phyloP scores from a whole-genome alignment of 2,888 invertebrate species.

The Acanthosepion pharaonis region DNA sequence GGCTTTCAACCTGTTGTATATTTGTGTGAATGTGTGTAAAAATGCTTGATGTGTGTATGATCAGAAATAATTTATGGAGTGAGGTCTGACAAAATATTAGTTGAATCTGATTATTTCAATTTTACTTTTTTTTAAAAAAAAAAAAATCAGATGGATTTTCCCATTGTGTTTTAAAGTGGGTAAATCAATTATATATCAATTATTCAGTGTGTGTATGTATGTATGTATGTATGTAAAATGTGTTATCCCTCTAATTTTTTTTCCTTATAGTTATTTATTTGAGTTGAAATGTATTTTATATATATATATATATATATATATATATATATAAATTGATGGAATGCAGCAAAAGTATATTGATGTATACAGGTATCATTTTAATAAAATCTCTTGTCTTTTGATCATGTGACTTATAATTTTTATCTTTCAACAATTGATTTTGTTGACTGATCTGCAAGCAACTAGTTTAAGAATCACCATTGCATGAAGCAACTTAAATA shows the following conservation, averaged over 20 bases:
- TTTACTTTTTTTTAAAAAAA: not conserved
- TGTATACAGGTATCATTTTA: too few species aligned
- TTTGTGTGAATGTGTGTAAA: too few species aligned
- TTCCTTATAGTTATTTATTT: not conserved
- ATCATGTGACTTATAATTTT: not conserved
- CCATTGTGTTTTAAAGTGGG: not conserved
- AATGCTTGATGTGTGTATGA: not conserved
- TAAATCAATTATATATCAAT: not conserved
- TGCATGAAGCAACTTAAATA: not conserved
- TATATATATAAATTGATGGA: not conserved
- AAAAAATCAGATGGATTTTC: not conserved
- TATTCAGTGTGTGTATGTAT: not conserved
- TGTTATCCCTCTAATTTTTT: not conserved
- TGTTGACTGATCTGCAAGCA: not conserved
- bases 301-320: not conserved
- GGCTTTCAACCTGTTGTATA: too few species aligned
- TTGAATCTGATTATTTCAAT: not conserved
- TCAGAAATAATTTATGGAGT: not conserved
- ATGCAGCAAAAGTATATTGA: too few species aligned
- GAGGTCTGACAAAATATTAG: not conserved
- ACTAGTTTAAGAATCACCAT: not conserved
- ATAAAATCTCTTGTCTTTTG: too few species aligned
- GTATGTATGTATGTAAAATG: not conserved
- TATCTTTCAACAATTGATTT: not conserved
- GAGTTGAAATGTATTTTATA: not conserved